A percentile compares a stretch with the other conserved stretches of the same genome.
phyloP scores from a whole-genome alignment of 2,888 invertebrate genomes.

The Cecidostiba fungosa region DNA sequence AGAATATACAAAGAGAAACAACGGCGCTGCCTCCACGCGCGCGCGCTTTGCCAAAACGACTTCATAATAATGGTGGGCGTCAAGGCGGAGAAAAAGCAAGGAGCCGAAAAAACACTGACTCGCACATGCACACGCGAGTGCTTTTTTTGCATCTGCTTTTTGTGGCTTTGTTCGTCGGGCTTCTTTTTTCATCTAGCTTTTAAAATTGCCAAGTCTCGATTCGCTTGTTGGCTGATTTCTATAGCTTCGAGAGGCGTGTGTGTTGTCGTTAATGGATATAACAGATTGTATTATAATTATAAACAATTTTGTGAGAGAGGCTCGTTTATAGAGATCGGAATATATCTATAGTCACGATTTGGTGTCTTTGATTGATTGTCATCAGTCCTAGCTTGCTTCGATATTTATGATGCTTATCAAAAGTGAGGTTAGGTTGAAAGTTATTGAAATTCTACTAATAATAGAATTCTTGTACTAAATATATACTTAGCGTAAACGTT shows the following conservation, averaged over 20 bases:
- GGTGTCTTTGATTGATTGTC: neutral
- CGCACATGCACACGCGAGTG: neutral
- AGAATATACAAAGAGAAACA: neutral
- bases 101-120: slow-evolving; percentile 17
- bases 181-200: neutral
- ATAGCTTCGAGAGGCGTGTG: neutral
- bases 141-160: slow-evolving; percentile 34
- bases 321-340: neutral
- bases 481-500: no score
- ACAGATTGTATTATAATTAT: neutral
- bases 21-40: neutral
- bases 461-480: no score
- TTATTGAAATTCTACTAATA: no score
- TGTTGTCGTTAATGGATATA: neutral
- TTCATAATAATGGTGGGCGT: slow-evolving; percentile 52
- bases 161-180: slow-evolving; percentile 6
- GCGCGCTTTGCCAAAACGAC: slow-evolving; percentile 51
- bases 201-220: slow-evolving; percentile 13
- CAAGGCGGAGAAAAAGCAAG: slow-evolving; percentile 58
- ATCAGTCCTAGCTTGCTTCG: neutral
- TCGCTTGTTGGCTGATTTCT: neutral
- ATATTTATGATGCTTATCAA: no score
- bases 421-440: no score
- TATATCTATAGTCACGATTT: neutral
- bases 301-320: neutral